phyloP scores from a whole-genome alignment of 2,113 vertebrate species.

The Eonycteris spelaea region DNA sequence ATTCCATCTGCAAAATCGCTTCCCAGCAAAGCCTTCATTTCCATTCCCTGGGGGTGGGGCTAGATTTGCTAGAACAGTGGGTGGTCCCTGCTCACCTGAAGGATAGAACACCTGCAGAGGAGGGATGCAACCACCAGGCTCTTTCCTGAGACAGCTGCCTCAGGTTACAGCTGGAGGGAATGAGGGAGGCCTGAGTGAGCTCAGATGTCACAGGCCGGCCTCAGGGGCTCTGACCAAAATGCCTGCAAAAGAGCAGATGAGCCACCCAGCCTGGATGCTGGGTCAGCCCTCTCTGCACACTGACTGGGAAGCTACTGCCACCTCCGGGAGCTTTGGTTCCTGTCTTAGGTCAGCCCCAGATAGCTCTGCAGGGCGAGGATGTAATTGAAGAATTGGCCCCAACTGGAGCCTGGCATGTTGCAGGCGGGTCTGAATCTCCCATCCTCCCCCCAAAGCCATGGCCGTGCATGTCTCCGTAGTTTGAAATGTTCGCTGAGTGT shows the following conservation, averaged over 20 bases:
- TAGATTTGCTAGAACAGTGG: not conserved
- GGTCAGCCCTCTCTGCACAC: too few species aligned
- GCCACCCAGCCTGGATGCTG: not conserved
- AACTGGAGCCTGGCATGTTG: too few species aligned
- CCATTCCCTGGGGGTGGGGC: not conserved
- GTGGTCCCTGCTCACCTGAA: too few species aligned
- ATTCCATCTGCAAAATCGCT: not conserved
- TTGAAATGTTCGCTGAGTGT: too few species aligned
- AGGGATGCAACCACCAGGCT: too few species aligned
- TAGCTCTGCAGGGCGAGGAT: not conserved
- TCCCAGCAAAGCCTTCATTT: not conserved
- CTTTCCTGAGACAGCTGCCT: not conserved
- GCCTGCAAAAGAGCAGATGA: not conserved
- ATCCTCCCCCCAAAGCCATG: not conserved
- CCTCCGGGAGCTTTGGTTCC: not conserved
- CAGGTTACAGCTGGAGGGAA: not conserved
- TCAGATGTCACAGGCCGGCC: too few species aligned
- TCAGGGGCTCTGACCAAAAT: not conserved
- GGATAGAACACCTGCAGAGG: not conserved
- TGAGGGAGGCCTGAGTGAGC: not conserved
- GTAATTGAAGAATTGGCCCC: not conserved
- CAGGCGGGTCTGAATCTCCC: not conserved
- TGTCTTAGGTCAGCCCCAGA: too few species aligned
- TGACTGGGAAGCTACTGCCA: too few species aligned
- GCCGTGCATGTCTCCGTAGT: too few species aligned